Conservation (phyloP, 2,888 invertebrate species). For the Thecophora atra region DNA sequence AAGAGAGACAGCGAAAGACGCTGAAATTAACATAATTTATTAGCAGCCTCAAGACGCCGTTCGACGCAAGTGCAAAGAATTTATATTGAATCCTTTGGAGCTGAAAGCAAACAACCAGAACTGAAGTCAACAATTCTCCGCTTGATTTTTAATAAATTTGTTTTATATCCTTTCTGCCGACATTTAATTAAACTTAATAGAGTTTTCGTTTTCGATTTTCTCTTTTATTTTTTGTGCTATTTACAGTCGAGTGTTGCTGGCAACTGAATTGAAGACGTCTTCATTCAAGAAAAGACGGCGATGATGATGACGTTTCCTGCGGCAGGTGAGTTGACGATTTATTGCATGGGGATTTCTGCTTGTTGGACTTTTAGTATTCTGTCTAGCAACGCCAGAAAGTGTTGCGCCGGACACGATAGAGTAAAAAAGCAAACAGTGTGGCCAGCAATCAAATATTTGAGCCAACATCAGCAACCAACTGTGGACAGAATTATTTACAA, state of each 20-base stretch:
- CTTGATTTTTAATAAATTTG: not conserved
- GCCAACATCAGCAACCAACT: too few species aligned
- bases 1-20: not conserved
- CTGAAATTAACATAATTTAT: constrained; percentile 58
- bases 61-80: constrained; percentile 15
- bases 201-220: too few species aligned
- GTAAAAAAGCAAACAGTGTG: too few species aligned
- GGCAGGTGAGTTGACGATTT: too few species aligned
- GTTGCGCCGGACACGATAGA: not conserved
- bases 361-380: not conserved
- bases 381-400: constrained; percentile 8
- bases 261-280: not conserved
- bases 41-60: constrained; percentile 43
- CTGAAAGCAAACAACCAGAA: constrained; percentile 14
- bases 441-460: too few species aligned
- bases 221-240: not conserved
- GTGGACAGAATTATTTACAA: too few species aligned
- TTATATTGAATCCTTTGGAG: constrained; percentile 20
- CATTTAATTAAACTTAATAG: constrained; percentile 21
- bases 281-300: too few species aligned
- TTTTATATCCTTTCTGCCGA: constrained; percentile 7
- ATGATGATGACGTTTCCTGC: too few species aligned
- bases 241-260: not conserved
- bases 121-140: constrained; percentile 27
- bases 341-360: too few species aligned